These are phyloP conservation scores for Zaprionus lineosus DNA, from an alignment of 2,888 invertebrate genomes.

Conservation along the genomic window DNA sequence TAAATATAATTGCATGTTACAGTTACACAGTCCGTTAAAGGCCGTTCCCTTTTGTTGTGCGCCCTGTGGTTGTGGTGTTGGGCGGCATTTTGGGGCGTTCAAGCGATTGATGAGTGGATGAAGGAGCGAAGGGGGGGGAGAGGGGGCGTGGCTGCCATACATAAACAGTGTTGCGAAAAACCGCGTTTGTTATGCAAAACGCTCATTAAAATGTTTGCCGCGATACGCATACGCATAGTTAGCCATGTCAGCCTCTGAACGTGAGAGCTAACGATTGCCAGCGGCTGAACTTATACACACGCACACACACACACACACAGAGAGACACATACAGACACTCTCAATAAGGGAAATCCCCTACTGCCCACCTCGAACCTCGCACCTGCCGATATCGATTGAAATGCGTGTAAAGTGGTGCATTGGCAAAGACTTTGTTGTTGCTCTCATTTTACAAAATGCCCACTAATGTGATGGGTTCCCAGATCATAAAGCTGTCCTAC, in stretches of 20 bases:
- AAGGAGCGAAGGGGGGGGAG: constrained; percentile 1
- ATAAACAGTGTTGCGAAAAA: constrained; percentile 36
- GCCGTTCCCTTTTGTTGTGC: constrained; percentile 29
- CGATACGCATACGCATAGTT: constrained; percentile 66
- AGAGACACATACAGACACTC: too few relatives aligned
- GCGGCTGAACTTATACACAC: not conserved
- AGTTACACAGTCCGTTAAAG: constrained; percentile 61
- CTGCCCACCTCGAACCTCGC: too few relatives aligned
- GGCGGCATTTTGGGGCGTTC: constrained; percentile 16
- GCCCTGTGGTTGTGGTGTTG: constrained; percentile 21
- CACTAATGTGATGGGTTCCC: too few relatives aligned
- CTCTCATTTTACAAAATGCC: too few relatives aligned
- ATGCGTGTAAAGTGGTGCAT: too few relatives aligned
- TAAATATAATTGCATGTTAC: constrained; percentile 75
- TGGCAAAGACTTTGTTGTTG: too few relatives aligned
- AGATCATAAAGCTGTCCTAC: too few relatives aligned
- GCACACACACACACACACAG: not conserved
- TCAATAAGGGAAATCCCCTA: too few relatives aligned
- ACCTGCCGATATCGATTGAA: too few relatives aligned
- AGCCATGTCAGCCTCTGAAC: constrained; percentile 30
- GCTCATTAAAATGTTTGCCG: constrained; percentile 70
- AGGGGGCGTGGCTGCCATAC: constrained; percentile 6
- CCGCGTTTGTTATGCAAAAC: constrained; percentile 75
- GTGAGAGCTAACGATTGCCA: constrained; percentile 29
- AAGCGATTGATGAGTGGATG: too few relatives aligned